A percentile compares a stretch with the other conserved stretches of the same genome.
Evolutionary conservation across 1,140 invertebrate species (phyloP).

Genomic region (Mizuhopecten yessoensis): DNA sequence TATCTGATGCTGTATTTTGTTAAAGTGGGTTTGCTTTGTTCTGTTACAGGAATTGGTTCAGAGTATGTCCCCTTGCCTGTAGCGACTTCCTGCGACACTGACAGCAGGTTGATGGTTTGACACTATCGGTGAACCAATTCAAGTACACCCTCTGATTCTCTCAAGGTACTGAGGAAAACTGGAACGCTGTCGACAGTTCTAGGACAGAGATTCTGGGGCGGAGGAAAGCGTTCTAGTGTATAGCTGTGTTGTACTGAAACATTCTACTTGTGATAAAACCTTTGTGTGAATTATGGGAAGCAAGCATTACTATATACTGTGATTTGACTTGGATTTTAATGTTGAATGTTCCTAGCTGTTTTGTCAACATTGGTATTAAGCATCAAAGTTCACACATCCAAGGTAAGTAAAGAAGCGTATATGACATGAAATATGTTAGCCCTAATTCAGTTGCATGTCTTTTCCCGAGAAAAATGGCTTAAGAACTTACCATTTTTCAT

Average conservation of each 20-base stretch:
- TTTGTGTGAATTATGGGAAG: background rate
- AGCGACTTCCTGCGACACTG: background rate
- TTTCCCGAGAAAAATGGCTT: too few species aligned
- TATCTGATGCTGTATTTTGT: background rate
- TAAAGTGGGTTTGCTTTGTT: background rate
- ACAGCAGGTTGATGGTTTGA: background rate
- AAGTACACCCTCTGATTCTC: background rate
- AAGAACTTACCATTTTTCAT: too few species aligned
- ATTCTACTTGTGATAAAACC: too few species aligned
- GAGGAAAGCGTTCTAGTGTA: background rate
- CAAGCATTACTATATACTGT: background rate
- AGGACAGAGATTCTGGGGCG: background rate
- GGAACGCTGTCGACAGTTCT: background rate
- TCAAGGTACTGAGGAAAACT: background rate
- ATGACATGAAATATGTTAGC: too few species aligned
- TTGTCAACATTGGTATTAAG: background rate
- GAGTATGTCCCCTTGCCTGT: background rate
- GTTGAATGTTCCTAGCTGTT: background rate
- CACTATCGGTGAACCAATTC: background rate
- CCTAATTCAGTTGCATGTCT: too few species aligned
- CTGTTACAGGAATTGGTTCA: background rate
- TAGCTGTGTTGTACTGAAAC: too few species aligned
- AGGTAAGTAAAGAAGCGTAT: background rate
- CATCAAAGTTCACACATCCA: background rate
- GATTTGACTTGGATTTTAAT: conserved; percentile 9